Evolutionary conservation across 2,113 vertebrate species (phyloP), one percentile per base, ranked within the genome.

Genomic region (Nansenia antarctica): DNA sequence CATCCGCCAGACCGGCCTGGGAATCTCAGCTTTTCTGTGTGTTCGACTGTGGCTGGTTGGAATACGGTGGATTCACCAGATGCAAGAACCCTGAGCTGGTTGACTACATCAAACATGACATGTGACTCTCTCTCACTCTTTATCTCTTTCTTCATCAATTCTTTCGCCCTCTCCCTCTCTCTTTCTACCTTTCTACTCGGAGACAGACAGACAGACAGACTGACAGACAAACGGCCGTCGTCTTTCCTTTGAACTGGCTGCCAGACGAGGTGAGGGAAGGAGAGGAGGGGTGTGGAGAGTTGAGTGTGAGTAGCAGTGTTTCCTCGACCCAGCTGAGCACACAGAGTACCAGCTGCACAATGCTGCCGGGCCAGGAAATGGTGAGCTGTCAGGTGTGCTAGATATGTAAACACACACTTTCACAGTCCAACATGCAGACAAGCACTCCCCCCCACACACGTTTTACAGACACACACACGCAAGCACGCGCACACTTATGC

Each of bases 301-400:
- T 14, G 35, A 70, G 22, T 54, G 52, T 26, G 26, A 18, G 12
- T 29, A n/a, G n/a, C n/a, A n/a, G n/a, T n/a, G n/a, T n/a, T n/a
- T n/a, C n/a, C 14, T 30, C 9, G 15, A 64, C 75, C 72, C 83
- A 81, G 77, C 80, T 79, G 78, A 80, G 73, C 73, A 79, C 75
- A 84, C 70, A 69, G 2, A 62, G 58, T 59, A 60, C 63, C 79
- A 80, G 81, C 78, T 82, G 77, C 82, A 80, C 61, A 9, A 37
- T 64, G 64, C 69, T 7, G 53, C 64, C n/a, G 55, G 53, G 67
- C 49, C 7, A 42, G 39, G 55, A 9, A 32, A 47, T 27, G 37
- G 22, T 22, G 49, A 35, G 15, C 57, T 34, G 29, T 49, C 20
- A 71, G 5, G 6, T 2, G 20, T 5, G 5, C 31, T 26, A 39